A percentile compares a stretch with the other conserved stretches of the same genome.
These are phyloP conservation scores for Melipona beecheii DNA, from an alignment of 2,888 invertebrate species.

Conservation along the genomic window DNA sequence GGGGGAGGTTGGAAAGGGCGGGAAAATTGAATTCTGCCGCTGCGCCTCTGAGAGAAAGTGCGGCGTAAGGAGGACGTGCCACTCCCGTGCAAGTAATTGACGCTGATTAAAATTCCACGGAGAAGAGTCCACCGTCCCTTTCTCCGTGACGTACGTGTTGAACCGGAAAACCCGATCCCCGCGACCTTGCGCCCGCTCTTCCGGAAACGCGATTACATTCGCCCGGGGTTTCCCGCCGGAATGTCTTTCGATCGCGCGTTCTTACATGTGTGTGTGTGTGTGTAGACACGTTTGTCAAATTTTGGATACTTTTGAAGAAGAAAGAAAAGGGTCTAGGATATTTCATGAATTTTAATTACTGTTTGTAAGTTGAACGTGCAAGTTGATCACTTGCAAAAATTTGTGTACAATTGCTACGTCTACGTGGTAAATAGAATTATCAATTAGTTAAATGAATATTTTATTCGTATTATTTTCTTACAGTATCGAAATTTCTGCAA, in stretches of 20 bases:
- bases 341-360: too few species aligned
- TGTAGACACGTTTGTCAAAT: too few species aligned
- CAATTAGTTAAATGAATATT: too few species aligned
- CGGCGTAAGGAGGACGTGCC: slow-evolving; percentile 69
- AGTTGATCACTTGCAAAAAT: too few species aligned
- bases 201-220: slow-evolving; percentile 20
- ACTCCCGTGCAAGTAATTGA: slow-evolving; percentile 75
- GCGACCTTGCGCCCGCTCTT: slow-evolving; percentile 29
- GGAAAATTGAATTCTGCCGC: slow-evolving; percentile 75
- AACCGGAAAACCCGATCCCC: slow-evolving; percentile 57
- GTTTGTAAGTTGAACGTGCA: too few species aligned
- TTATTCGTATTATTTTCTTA: too few species aligned
- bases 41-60: slow-evolving; percentile 67
- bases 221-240: not conserved
- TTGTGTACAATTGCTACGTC: too few species aligned
- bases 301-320: too few species aligned
- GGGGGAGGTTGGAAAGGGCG: slow-evolving; percentile 23
- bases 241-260: not conserved
- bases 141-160: slow-evolving; percentile 67
- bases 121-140: slow-evolving; percentile 58
- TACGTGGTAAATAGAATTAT: too few species aligned
- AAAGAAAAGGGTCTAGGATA: too few species aligned
- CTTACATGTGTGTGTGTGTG: not conserved
- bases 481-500: too few species aligned
- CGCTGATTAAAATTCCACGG: slow-evolving; percentile 78